Conservation (phyloP, 2,113 vertebrate species). For the Casuarius casuarius region DNA sequence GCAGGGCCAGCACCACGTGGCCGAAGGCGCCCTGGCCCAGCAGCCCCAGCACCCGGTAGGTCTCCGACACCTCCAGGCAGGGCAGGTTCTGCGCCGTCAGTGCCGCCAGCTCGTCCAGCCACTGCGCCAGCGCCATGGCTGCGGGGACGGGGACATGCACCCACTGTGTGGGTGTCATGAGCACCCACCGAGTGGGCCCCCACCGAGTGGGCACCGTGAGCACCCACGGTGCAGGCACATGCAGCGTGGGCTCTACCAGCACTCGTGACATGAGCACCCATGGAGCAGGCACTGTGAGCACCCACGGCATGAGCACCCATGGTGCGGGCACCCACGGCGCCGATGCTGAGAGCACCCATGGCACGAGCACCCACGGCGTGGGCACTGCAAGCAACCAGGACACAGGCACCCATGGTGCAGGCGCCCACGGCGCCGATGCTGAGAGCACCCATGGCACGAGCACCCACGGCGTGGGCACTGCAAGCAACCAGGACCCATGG, state of each 20-base stretch:
- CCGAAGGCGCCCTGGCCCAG: conserved; percentile 89
- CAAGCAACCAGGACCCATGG: too few species aligned
- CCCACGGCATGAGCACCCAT: too few species aligned
- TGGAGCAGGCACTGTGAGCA: background rate
- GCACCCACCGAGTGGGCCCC: background rate
- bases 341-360: background rate
- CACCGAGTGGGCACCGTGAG: background rate
- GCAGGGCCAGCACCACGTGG: conserved; percentile 86
- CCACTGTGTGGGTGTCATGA: too few species aligned
- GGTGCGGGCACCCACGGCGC: background rate
- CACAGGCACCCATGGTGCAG: too few species aligned
- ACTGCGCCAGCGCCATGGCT: conserved; percentile 14
- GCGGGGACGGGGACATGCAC: background rate
- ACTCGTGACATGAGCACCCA: background rate
- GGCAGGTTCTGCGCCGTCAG: conserved; percentile 83
- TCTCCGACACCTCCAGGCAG: conserved; percentile 78
- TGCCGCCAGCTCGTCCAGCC: conserved; percentile 86
- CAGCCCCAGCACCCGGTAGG: conserved; percentile 84
- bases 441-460: too few species aligned
- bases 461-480: too few species aligned
- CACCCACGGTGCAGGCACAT: too few species aligned
- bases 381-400: too few species aligned
- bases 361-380: background rate
- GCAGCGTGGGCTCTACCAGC: too few species aligned
- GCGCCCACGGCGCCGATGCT: too few species aligned